Conservation (phyloP, 1,140 invertebrate species). For the Drosophila tsacasi region DNA sequence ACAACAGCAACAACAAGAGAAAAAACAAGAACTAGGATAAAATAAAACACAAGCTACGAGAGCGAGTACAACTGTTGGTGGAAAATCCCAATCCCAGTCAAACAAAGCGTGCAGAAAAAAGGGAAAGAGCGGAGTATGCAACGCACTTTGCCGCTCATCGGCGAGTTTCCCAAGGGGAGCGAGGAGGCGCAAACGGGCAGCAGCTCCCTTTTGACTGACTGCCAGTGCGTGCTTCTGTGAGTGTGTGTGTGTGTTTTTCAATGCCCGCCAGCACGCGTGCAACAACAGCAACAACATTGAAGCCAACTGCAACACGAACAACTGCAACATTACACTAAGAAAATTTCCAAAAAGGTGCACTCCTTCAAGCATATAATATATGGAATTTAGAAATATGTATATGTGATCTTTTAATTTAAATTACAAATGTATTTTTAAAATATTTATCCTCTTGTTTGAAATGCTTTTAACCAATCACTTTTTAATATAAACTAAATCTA, state of each 20-base stretch:
- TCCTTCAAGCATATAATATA: background rate
- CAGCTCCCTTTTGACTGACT: slow-evolving; percentile 67
- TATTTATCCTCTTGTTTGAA: background rate
- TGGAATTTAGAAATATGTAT: background rate
- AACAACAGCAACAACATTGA: slow-evolving; percentile 44
- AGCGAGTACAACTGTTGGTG: slow-evolving; percentile 55
- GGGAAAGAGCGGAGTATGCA: slow-evolving; percentile 56
- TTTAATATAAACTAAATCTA: too few species aligned
- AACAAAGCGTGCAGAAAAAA: slow-evolving; percentile 75
- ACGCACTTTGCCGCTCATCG: slow-evolving; percentile 73
- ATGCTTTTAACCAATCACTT: too few species aligned
- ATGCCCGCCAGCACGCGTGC: slow-evolving; percentile 72
- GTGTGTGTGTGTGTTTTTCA: slow-evolving; percentile 40
- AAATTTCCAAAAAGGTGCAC: background rate
- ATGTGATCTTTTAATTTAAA: background rate
- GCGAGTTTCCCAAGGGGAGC: background rate
- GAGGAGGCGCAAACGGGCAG: slow-evolving; percentile 8
- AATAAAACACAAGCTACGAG: slow-evolving; percentile 33
- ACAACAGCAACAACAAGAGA: slow-evolving; percentile 42
- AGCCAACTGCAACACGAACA: slow-evolving; percentile 16
- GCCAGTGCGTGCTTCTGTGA: slow-evolving; percentile 43
- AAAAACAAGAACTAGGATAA: slow-evolving; percentile 29
- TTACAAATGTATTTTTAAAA: background rate
- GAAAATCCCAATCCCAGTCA: slow-evolving; percentile 76
- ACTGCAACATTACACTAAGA: slow-evolving; percentile 17